A percentile compares a stretch with the other conserved stretches of the same genome.
Conservation (phyloP, 2,797 vertebrate species). For the Gallinago nigripennis region DNA sequence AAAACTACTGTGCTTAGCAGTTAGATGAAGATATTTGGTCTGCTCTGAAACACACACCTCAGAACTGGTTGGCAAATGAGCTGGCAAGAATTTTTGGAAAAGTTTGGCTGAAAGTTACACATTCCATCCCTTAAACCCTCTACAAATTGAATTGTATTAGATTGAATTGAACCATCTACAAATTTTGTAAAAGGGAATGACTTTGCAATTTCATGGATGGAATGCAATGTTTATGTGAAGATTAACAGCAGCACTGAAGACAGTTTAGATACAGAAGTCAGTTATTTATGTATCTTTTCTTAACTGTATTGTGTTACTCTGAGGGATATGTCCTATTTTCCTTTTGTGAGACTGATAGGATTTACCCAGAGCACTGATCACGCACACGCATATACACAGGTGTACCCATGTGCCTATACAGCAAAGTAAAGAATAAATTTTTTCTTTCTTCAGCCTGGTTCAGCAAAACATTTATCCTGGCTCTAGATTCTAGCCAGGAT, state of each 20-base stretch:
- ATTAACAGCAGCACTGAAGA: neutral
- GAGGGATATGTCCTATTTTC: neutral
- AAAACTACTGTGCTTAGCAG: neutral
- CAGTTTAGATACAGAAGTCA: neutral
- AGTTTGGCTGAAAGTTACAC: neutral
- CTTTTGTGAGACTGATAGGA: neutral
- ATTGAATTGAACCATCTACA: neutral
- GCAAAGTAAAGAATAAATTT: neutral
- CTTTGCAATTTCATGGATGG: neutral
- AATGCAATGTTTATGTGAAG: accelerated
- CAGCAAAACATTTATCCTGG: neutral
- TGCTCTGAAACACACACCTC: neutral
- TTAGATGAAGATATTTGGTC: neutral
- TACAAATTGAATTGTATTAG: neutral
- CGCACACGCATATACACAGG: accelerated
- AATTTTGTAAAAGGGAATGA: neutral
- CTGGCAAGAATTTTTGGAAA: neutral
- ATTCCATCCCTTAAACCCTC: neutral
- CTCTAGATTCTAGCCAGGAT: neutral
- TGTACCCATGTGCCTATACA: neutral
- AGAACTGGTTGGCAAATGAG: neutral
- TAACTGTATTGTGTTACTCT: neutral
- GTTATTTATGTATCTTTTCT: neutral
- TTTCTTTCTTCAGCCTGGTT: neutral
- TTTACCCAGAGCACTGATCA: neutral